Percentiles rank a stretch among this genome's conserved stretches.
Conservation (phyloP, 1,140 invertebrate genomes). For the Mylabris phalerata region DNA sequence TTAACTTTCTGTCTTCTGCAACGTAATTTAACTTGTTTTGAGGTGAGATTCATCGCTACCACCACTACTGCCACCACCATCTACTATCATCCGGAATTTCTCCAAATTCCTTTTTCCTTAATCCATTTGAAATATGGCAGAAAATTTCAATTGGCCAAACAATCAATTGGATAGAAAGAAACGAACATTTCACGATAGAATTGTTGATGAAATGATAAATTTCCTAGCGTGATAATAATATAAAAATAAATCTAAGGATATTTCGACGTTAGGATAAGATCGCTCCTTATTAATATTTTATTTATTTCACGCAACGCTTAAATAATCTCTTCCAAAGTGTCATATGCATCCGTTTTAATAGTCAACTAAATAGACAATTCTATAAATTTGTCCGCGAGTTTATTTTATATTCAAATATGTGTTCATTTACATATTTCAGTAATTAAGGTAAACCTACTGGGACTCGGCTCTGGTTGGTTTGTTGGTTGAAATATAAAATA, state of each 20-base stretch:
- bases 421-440: slow-evolving; percentile 25
- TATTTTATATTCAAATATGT: slow-evolving; percentile 25
- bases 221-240: too few relatives aligned
- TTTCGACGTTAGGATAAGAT: too few relatives aligned
- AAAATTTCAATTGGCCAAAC: too few relatives aligned
- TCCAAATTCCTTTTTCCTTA: too few relatives aligned
- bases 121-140: too few relatives aligned
- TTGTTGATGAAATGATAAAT: too few relatives aligned
- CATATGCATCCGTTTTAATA: slow-evolving; percentile 12
- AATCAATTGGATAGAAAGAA: too few relatives aligned
- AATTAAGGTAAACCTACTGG: slow-evolving; percentile 22
- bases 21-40: slow-evolving; percentile 33
- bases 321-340: not conserved
- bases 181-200: too few relatives aligned
- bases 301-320: slow-evolving; percentile 7
- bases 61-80: too few relatives aligned
- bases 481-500: slow-evolving; percentile 14
- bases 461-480: not conserved
- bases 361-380: slow-evolving; percentile 20
- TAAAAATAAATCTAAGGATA: too few relatives aligned
- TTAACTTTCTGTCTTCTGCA: slow-evolving; percentile 25
- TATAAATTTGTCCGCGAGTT: slow-evolving; percentile 15
- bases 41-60: slow-evolving; percentile 1
- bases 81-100: too few relatives aligned
- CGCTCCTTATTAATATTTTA: too few relatives aligned